A percentile compares a stretch with the other conserved stretches of the same genome.
These are phyloP conservation scores for Venustoraphidia nigricollis DNA, from an alignment of 2,888 invertebrate species.

Conservation along the genomic window DNA sequence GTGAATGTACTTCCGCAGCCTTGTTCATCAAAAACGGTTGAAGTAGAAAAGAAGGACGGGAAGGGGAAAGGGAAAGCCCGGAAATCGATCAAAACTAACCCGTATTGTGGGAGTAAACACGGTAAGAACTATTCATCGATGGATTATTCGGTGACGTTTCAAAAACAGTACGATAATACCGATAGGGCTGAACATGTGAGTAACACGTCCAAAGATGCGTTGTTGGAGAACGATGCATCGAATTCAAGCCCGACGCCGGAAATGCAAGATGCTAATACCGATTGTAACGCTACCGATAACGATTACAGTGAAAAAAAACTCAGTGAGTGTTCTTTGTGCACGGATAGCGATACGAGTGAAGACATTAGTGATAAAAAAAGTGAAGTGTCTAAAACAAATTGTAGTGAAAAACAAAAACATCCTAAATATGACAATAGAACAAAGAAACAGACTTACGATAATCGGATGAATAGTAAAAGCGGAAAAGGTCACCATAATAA, in stretches of 20 bases:
- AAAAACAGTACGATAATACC: slow-evolving; percentile 9
- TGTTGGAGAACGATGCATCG: slow-evolving; percentile 44
- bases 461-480: no score
- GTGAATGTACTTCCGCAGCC: slow-evolving; percentile 25
- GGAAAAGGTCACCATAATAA: no score
- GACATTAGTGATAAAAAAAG: slow-evolving; percentile 14
- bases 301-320: slow-evolving; percentile 24
- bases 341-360: slow-evolving; percentile 24
- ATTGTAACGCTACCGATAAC: slow-evolving; percentile 23
- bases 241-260: slow-evolving; percentile 44
- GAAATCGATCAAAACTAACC: slow-evolving; percentile 22
- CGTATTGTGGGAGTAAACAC: slow-evolving; percentile 2
- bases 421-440: neutral
- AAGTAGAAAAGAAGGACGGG: slow-evolving; percentile 26
- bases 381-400: slow-evolving; percentile 5
- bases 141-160: slow-evolving; percentile 8
- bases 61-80: slow-evolving; percentile 27
- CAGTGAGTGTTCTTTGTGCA: slow-evolving; percentile 22
- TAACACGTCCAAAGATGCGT: slow-evolving; percentile 54
- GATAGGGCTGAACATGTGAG: slow-evolving; percentile 43
- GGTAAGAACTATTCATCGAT: no score
- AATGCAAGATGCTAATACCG: slow-evolving; percentile 28
- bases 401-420: neutral
- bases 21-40: slow-evolving; percentile 18
- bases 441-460: no score